Conservation (phyloP, 1,140 invertebrate genomes). For the Schlechtendalia chinensis region DNA sequence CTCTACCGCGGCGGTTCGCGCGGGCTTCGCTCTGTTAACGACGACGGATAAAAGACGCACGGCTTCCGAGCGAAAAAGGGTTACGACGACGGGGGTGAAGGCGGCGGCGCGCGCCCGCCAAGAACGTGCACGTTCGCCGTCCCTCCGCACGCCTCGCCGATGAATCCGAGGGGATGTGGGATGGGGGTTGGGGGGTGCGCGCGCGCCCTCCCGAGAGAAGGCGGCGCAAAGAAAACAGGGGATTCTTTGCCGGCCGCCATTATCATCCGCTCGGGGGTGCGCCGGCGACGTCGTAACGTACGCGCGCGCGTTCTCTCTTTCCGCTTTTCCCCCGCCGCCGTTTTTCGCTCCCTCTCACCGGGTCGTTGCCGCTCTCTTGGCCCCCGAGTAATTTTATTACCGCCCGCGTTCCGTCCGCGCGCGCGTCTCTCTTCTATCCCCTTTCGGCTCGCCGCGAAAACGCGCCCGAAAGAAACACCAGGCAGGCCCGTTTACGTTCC, state of each 20-base stretch:
- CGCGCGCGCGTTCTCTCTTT: slow-evolving; percentile 1
- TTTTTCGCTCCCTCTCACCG: no score
- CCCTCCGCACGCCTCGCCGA: no score
- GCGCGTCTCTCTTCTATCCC: background rate
- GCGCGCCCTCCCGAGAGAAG: slow-evolving; percentile 15
- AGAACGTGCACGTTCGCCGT: slow-evolving; percentile 40
- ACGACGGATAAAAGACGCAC: slow-evolving; percentile 39
- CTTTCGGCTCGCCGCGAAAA: background rate
- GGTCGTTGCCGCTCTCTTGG: no score
- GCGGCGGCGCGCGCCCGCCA: slow-evolving; percentile 1
- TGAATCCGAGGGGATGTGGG: slow-evolving; percentile 34
- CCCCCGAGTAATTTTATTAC: no score
- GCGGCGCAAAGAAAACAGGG: slow-evolving; percentile 44
- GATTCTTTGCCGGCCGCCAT: slow-evolving; percentile 45
- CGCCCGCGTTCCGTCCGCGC: background rate
- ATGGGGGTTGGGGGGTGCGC: no score
- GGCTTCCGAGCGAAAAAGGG: slow-evolving; percentile 42
- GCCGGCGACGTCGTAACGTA: no score
- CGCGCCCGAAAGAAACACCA: background rate
- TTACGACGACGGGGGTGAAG: background rate
- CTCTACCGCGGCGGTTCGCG: background rate
- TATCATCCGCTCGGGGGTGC: slow-evolving; percentile 41
- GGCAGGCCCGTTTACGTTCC: no score
- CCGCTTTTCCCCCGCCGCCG: background rate
- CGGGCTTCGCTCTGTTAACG: no score